A percentile compares a stretch with the other conserved stretches of the same genome.
These are phyloP conservation scores for Drosophila grimshawi DNA, from an alignment of 1,140 invertebrate genomes.

Conservation along the genomic window DNA sequence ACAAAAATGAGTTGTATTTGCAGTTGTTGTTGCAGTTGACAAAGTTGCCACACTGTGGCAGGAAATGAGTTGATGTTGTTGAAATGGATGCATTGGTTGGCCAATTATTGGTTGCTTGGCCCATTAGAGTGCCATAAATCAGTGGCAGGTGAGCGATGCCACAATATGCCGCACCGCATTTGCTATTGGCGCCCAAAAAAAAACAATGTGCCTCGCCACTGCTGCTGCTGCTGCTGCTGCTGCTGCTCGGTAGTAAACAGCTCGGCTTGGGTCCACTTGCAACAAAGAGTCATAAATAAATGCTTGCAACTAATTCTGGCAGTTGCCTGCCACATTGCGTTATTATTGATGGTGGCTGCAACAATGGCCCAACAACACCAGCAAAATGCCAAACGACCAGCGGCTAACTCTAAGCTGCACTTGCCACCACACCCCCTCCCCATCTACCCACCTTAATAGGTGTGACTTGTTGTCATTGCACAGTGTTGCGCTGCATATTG, in stretches of 20 bases:
- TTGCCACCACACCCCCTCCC: neutral
- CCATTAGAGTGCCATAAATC: conserved; percentile 50
- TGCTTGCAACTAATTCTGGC: conserved; percentile 78
- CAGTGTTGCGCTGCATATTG: neutral
- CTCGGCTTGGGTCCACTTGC: conserved; percentile 7
- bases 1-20: neutral
- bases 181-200: conserved; percentile 41
- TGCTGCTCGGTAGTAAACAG: neutral
- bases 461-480: conserved; percentile 14
- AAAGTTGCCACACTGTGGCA: conserved; percentile 15
- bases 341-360: conserved; percentile 73
- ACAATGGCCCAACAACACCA: conserved; percentile 49
- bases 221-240: no score
- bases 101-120: conserved; percentile 42
- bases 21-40: neutral
- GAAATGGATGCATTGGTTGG: neutral
- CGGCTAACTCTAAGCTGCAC: neutral
- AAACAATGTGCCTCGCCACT: conserved; percentile 15
- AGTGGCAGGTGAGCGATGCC: conserved; percentile 34
- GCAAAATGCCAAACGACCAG: neutral
- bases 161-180: neutral
- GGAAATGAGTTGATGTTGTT: conserved; percentile 22
- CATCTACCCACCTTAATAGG: neutral
- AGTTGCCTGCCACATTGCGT: conserved; percentile 75
- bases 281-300: conserved; percentile 81